phyloP scores from a whole-genome alignment of 2,113 vertebrate species.

The Alexandromys fortis region DNA sequence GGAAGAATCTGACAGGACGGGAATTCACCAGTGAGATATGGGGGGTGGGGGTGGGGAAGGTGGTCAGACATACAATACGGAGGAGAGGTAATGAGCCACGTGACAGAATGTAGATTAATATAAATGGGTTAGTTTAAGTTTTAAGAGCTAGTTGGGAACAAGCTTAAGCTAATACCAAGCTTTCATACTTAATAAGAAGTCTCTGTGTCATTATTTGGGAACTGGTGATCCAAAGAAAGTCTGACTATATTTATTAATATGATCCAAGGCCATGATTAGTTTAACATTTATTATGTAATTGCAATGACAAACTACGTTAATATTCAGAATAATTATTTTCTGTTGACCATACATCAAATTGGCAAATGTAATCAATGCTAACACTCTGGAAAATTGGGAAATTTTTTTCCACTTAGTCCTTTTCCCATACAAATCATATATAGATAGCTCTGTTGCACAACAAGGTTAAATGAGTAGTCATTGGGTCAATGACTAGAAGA shows the following conservation, averaged over 20 bases:
- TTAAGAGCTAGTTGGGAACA: neutral
- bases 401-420: neutral
- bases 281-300: neutral
- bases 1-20: neutral
- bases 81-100: neutral
- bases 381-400: neutral
- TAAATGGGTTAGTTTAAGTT: neutral
- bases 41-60: no score
- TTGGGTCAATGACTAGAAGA: neutral
- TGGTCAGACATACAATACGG: neutral
- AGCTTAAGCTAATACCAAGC: neutral
- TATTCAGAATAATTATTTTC: constrained; percentile 13
- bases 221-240: neutral
- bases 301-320: neutral
- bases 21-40: neutral
- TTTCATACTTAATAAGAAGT: neutral
- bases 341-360: neutral
- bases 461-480: neutral
- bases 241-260: neutral
- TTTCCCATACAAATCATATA: neutral
- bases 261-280: neutral
- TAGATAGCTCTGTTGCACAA: neutral
- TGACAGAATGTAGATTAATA: neutral
- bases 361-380: neutral
- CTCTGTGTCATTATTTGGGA: neutral